A percentile compares a stretch with the other conserved stretches of the same genome.
Evolutionary conservation across 2,797 vertebrate species (phyloP).

Genomic region (Myotis daubentonii): DNA sequence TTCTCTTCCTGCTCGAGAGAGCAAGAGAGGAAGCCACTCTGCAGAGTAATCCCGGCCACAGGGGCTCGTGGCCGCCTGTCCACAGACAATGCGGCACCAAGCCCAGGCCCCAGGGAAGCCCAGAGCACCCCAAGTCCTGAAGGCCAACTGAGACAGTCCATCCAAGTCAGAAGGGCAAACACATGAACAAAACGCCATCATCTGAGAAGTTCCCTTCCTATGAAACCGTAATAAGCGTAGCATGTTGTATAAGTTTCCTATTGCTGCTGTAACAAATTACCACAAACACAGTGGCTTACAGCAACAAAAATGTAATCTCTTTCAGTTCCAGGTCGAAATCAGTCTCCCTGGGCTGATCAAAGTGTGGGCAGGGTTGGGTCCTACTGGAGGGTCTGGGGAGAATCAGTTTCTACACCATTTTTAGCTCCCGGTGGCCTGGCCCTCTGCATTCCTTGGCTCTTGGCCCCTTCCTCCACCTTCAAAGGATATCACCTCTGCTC

Average conservation of each 20-base stretch:
- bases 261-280: not conserved
- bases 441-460: fast-evolving
- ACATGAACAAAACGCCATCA: not conserved
- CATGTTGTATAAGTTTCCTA: not conserved
- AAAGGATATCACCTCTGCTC: not conserved
- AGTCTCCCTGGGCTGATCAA: not conserved
- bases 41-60: slow-evolving; percentile 63
- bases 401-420: too few relatives aligned
- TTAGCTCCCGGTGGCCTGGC: not conserved
- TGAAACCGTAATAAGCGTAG: fast-evolving
- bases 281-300: not conserved
- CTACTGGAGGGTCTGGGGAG: not conserved
- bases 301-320: not conserved
- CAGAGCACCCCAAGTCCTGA: not conserved
- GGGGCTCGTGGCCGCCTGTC: slow-evolving; percentile 52
- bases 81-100: slow-evolving; percentile 68
- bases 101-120: slow-evolving; percentile 2
- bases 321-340: not conserved
- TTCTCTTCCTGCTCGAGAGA: not conserved
- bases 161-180: not conserved
- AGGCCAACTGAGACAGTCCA: not conserved
- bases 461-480: not conserved
- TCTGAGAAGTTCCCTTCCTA: not conserved
- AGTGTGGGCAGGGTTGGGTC: not conserved
- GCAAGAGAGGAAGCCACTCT: not conserved